Evolutionary conservation across 2,113 vertebrate genomes (phyloP).

Genomic region (Sinosuthora webbiana): DNA sequence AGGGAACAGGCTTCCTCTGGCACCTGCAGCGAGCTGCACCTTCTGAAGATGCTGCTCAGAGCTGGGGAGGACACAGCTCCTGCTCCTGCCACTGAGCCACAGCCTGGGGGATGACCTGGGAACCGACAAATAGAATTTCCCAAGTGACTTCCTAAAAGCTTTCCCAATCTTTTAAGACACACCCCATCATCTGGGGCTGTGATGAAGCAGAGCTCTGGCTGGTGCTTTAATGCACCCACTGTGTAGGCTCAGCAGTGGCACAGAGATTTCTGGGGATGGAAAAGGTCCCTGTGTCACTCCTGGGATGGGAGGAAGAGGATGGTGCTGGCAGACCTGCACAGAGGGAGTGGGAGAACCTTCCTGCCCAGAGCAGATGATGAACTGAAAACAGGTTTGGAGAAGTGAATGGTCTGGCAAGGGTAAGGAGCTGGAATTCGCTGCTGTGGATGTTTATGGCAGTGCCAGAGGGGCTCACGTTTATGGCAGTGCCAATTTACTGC

Average conservation of each 20-base stretch:
- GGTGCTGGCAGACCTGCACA: background rate
- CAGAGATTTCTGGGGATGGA: background rate
- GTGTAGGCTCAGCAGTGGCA: background rate
- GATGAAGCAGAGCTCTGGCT: background rate
- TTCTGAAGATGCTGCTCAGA: background rate
- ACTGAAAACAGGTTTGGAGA: background rate
- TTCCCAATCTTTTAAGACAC: background rate
- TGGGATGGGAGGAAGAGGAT: background rate
- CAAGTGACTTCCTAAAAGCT: background rate
- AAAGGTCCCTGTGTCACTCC: background rate
- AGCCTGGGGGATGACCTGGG: background rate
- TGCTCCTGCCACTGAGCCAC: background rate
- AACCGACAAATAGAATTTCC: background rate
- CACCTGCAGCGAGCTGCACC: background rate
- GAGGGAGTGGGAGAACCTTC: accelerated
- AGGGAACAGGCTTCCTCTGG: background rate
- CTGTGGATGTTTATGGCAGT: background rate
- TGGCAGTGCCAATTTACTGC: background rate
- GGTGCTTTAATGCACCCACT: background rate
- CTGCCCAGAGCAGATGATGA: background rate
- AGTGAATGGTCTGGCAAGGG: background rate
- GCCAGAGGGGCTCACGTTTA: background rate
- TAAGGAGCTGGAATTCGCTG: accelerated
- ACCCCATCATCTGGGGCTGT: background rate
- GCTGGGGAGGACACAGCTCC: background rate